A percentile compares a stretch with the other conserved stretches of the same genome.
Conservation (phyloP, 2,113 vertebrate genomes). For the Haemorhous mexicanus region DNA sequence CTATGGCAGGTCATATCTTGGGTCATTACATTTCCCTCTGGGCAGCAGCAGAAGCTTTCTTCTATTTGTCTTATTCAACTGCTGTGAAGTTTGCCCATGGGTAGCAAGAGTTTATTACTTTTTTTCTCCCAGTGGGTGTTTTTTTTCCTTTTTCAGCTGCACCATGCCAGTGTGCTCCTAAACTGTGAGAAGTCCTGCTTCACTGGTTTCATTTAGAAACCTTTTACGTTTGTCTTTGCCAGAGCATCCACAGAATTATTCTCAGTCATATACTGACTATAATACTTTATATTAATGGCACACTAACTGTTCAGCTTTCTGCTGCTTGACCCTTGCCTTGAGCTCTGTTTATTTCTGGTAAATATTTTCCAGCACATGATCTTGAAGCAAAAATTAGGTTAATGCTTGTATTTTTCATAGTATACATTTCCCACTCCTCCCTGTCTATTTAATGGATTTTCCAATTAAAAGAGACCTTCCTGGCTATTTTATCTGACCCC, state of each 20-base stretch:
- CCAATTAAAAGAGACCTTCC: conserved; percentile 37
- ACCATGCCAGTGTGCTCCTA: not conserved
- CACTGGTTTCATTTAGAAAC: conserved; percentile 42
- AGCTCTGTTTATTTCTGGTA: conserved; percentile 43
- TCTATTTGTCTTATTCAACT: conserved; percentile 60
- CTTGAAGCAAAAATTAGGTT: conserved; percentile 37
- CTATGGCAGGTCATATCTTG: conserved; percentile 68
- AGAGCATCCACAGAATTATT: conserved; percentile 11
- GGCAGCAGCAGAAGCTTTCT: conserved; percentile 55
- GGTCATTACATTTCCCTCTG: conserved; percentile 71
- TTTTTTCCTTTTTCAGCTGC: not conserved
- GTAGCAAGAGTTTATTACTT: conserved; percentile 58
- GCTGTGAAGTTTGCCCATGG: conserved; percentile 51
- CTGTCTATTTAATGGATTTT: conserved; percentile 55
- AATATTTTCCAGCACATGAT: conserved; percentile 38
- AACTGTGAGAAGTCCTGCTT: conserved; percentile 37
- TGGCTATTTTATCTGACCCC: conserved; percentile 22
- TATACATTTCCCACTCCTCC: conserved; percentile 20
- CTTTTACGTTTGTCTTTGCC: not conserved
- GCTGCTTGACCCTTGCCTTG: conserved; percentile 52
- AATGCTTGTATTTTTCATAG: conserved; percentile 42
- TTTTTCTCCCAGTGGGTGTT: not conserved
- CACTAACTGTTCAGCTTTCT: conserved; percentile 30
- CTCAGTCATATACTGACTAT: not conserved
- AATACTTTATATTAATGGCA: conserved; percentile 50